A percentile compares a stretch with the other conserved stretches of the same genome.
Evolutionary conservation across 2,888 invertebrate genomes (phyloP).

Genomic region (Cheilosia pagana): DNA sequence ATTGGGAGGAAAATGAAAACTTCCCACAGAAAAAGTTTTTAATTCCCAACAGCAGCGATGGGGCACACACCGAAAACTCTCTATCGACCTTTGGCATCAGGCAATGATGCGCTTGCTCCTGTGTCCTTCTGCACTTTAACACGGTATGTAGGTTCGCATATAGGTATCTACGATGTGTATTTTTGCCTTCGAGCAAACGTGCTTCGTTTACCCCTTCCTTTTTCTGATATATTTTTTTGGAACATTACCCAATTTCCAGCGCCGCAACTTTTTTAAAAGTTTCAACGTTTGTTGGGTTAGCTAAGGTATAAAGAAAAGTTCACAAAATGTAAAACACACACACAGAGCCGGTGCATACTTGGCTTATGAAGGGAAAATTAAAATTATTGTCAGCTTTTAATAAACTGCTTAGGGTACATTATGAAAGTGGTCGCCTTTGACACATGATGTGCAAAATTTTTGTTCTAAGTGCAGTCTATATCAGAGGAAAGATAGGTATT

Average conservation of each 20-base stretch:
- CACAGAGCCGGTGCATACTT: slow-evolving; percentile 11
- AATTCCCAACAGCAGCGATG: slow-evolving; percentile 28
- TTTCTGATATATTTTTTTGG: slow-evolving; percentile 44
- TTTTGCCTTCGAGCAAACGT: slow-evolving; percentile 39
- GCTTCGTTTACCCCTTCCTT: slow-evolving; percentile 43
- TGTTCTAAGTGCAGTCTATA: no score
- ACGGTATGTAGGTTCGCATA: not conserved
- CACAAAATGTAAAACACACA: not conserved
- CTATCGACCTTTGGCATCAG: not conserved
- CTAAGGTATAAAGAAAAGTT: not conserved
- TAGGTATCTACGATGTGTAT: slow-evolving; percentile 19
- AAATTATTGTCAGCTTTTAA: slow-evolving; percentile 49
- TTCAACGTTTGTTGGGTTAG: slow-evolving; percentile 35
- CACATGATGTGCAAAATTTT: not conserved
- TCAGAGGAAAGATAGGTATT: no score
- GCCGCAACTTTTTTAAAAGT: slow-evolving; percentile 55
- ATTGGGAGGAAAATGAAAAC: slow-evolving; percentile 57
- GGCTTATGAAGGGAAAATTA: slow-evolving; percentile 33
- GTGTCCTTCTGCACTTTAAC: slow-evolving; percentile 27
- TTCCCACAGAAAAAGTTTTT: slow-evolving; percentile 56
- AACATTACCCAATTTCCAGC: slow-evolving; percentile 61
- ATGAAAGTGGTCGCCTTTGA: slow-evolving; percentile 9
- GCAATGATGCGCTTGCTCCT: slow-evolving; percentile 1
- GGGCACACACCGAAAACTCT: not conserved
- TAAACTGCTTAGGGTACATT: not conserved